Evolutionary conservation across 1,140 invertebrate genomes (phyloP), one percentile per base, ranked within the genome.

Genomic region (Apolygus lucorum): DNA sequence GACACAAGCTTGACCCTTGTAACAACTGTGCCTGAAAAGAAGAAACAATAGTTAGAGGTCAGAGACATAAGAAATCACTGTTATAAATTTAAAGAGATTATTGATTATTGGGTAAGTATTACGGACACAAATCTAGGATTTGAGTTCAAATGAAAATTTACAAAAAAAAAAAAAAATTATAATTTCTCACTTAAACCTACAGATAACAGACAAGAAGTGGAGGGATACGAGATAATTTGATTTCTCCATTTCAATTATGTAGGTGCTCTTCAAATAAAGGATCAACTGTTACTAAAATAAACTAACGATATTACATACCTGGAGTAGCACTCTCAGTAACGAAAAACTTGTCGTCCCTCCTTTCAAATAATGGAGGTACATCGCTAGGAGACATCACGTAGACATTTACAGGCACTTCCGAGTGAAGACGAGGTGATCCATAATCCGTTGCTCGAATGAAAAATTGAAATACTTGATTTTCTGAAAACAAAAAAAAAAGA

Each of bases 371-470:
- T 0, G 91, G 92, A 27, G 90, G 85, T 63, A 78, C 74, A 73
- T 91, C 87, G 67, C 85, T 82, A 0, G 85, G 77, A 49, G 84
- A 83, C 81, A 92, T 89, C 67, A 95, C 84, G 74, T 87, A 84
- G 68, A 95, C 84, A 71, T 87, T 34, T 17, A 66, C 85, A 17
- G 93, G 88, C 1, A 92, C 88, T 74, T 92, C 88, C 29, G 86
- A 84, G 78, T 93, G 85, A 26, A 84, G 77, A 14, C 85, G 81
- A 4, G 86, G 86, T 27, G 81, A 80, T 24, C 92, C 91, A 73
- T 83, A 83, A 79, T 97, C 93, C 68, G 84, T 85, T 2, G 91
- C 94, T 67, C 90, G 85, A 27, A 96, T 87, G 81, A 96, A 96
- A 75, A 96, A 88, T 81, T 95, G 92, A 77, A 91, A 90, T 13